phyloP scores from a whole-genome alignment of 2,113 vertebrate genomes.

The Sula dactylatra region DNA sequence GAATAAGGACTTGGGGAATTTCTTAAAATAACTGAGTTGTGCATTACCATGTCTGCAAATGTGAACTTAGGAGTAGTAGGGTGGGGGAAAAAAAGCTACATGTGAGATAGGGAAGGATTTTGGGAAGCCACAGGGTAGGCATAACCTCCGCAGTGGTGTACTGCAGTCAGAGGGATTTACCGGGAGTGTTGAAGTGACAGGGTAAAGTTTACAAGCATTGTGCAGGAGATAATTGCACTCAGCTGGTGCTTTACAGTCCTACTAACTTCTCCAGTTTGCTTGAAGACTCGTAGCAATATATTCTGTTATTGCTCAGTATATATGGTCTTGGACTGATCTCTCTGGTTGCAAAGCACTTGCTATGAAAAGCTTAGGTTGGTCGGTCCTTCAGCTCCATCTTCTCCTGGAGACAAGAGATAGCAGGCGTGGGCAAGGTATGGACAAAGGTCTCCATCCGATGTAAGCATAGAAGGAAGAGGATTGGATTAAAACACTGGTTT shows the following conservation, averaged over 20 bases:
- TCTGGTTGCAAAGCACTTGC: not conserved
- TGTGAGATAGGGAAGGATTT: not conserved
- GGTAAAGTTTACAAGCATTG: slow-evolving; percentile 25
- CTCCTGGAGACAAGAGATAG: not conserved
- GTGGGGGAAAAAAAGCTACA: not conserved
- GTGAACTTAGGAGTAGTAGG: not conserved
- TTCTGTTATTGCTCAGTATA: not conserved
- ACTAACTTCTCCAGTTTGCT: not conserved
- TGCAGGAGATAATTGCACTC: not conserved
- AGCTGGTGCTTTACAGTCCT: not conserved
- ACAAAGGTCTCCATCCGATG: not conserved
- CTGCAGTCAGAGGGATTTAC: not conserved
- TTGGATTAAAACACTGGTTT: not conserved
- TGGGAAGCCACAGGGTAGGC: not conserved
- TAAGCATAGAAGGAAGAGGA: not conserved
- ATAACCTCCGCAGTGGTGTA: not conserved
- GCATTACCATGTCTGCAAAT: not conserved
- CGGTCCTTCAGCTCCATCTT: not conserved
- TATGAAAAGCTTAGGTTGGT: not conserved
- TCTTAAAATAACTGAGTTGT: not conserved
- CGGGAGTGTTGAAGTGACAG: not conserved
- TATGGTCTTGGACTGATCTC: not conserved
- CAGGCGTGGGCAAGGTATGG: not conserved
- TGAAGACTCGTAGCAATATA: not conserved
- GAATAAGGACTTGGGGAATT: not conserved